Conservation (phyloP, 1,140 invertebrate genomes). For the Chelonus insularis region DNA sequence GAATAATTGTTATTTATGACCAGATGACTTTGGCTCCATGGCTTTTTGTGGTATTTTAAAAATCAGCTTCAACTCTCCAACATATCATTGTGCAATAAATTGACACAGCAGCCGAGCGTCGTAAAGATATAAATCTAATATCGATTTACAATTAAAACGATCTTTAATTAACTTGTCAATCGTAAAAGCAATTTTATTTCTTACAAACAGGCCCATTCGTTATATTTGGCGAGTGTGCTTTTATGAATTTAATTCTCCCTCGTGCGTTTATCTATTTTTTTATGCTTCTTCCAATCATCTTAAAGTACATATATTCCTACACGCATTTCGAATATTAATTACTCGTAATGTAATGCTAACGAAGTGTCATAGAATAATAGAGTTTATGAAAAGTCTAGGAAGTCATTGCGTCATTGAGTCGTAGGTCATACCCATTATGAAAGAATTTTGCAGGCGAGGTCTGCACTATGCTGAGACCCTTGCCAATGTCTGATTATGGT, state of each 20-base stretch:
- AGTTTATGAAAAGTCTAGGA: constrained; percentile 39
- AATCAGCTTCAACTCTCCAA: neutral
- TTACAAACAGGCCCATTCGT: neutral
- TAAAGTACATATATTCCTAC: too few species aligned
- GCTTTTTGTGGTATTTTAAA: neutral
- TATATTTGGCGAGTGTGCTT: neutral
- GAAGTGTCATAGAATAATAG: constrained; percentile 4
- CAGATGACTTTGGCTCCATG: neutral
- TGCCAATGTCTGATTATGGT: constrained; percentile 33
- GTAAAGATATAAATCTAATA: constrained; percentile 22
- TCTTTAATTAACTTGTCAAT: constrained; percentile 20
- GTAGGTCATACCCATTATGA: constrained; percentile 55
- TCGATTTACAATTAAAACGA: constrained; percentile 21
- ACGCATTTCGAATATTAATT: neutral
- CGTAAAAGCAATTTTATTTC: constrained; percentile 18
- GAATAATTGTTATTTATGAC: neutral
- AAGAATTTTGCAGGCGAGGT: constrained; percentile 48
- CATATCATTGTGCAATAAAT: neutral
- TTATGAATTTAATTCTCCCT: constrained; percentile 2
- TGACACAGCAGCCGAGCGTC: neutral
- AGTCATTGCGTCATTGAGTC: constrained; percentile 55
- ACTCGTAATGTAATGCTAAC: constrained; percentile 7
- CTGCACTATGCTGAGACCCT: constrained; percentile 37
- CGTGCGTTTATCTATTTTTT: neutral
- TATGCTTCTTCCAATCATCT: too few species aligned